Evolutionary conservation across 2,797 vertebrate genomes (phyloP).

Genomic region (Myripristis murdjan): DNA sequence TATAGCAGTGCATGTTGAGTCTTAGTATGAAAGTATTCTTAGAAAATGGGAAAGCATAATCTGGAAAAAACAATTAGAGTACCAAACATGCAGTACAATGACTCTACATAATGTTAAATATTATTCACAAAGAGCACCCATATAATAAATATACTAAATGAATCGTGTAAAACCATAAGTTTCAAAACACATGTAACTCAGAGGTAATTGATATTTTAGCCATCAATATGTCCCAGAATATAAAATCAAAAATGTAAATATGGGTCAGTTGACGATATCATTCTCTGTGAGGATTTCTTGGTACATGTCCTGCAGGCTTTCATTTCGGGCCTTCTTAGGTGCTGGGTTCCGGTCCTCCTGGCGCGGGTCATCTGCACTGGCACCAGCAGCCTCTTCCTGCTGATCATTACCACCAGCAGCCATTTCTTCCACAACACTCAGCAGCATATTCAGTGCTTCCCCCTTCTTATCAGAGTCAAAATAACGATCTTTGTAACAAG

Average conservation of each 20-base stretch:
- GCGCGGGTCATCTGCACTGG: neutral
- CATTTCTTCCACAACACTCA: conserved; percentile 21
- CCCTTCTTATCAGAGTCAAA: conserved; percentile 5
- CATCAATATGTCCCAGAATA: conserved; percentile 33
- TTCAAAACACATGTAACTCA: conserved; percentile 6
- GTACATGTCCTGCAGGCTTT: neutral
- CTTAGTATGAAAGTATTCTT: conserved; percentile 25
- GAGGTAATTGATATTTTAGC: conserved; percentile 15
- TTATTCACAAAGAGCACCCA: conserved; percentile 22
- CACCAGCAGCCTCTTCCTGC: neutral
- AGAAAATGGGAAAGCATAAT: conserved; percentile 29
- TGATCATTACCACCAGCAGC: neutral
- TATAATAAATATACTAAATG: conserved; percentile 24
- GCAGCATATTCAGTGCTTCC: neutral
- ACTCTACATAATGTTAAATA: conserved; percentile 1
- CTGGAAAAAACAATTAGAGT: conserved; percentile 36
- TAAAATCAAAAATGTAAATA: too few relatives aligned
- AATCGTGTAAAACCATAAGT: conserved; percentile 3
- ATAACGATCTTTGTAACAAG: conserved; percentile 7
- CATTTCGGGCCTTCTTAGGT: conserved; percentile 1
- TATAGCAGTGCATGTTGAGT: conserved; percentile 45
- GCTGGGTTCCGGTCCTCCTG: too few relatives aligned
- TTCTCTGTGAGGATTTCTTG: too few relatives aligned
- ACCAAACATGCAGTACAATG: neutral
- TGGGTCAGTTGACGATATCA: too few relatives aligned